phyloP scores from a whole-genome alignment of 1,140 invertebrate genomes.

The Drosophila triauraria region DNA sequence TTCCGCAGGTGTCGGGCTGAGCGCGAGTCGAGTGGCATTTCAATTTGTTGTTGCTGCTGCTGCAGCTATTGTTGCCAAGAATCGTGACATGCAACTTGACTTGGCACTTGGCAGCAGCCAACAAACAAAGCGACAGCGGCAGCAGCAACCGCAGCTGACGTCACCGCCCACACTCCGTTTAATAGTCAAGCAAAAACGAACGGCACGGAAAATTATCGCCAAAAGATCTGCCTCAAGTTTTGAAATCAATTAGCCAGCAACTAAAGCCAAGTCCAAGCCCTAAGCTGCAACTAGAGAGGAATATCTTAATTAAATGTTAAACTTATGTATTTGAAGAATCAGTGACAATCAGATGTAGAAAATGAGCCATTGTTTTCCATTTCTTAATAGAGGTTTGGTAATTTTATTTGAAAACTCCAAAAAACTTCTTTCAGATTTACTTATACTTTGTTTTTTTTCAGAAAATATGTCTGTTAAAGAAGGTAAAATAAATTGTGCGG shows the following conservation, averaged over 20 bases:
- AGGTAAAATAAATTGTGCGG: too few species aligned
- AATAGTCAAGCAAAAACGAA: conserved; percentile 36
- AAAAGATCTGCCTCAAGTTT: conserved; percentile 32
- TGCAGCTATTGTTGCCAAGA: conserved; percentile 59
- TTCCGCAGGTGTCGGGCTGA: conserved; percentile 74
- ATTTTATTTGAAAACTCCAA: conserved; percentile 23
- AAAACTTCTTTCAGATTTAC: too few species aligned
- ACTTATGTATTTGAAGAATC: neutral
- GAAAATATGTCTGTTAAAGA: too few species aligned
- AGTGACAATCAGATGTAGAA: conserved; percentile 49
- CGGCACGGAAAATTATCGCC: conserved; percentile 26
- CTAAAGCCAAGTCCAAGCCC: conserved; percentile 24
- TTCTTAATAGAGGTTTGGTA: conserved; percentile 36
- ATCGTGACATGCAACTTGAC: conserved; percentile 80
- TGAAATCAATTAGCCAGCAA: conserved; percentile 63
- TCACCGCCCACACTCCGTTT: conserved; percentile 52
- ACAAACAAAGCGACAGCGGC: conserved; percentile 56
- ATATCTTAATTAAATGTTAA: conserved; percentile 18
- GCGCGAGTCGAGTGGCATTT: conserved; percentile 75
- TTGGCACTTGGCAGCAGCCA: conserved; percentile 71
- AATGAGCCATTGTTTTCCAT: too few species aligned
- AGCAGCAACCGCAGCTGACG: conserved; percentile 55
- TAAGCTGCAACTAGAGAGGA: conserved; percentile 37
- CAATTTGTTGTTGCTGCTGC: conserved; percentile 64
- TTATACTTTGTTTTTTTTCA: too few species aligned